Evolutionary conservation across 2,113 vertebrate species (phyloP).

Genomic region (Pseudorectes ferrugineus): DNA sequence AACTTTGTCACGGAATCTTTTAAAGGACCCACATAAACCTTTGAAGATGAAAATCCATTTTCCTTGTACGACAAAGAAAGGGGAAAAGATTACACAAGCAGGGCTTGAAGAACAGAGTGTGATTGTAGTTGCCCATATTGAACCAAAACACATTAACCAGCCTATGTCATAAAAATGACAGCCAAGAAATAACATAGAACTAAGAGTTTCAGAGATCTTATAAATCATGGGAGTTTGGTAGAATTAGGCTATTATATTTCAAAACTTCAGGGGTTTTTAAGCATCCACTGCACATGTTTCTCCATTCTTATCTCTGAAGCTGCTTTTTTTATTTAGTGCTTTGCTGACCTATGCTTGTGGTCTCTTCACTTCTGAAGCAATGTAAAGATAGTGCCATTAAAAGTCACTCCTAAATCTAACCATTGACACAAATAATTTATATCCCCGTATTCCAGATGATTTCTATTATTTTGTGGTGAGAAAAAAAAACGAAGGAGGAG

Average conservation of each 20-base stretch:
- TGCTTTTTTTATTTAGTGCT: neutral
- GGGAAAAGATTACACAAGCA: neutral
- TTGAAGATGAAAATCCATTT: neutral
- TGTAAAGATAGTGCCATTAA: neutral
- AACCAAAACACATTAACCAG: neutral
- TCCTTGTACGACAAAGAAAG: neutral
- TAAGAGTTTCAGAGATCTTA: neutral
- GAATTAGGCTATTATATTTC: neutral
- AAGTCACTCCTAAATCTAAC: neutral
- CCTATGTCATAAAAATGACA: neutral
- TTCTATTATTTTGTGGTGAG: neutral
- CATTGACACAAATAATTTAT: neutral
- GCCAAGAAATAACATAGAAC: neutral
- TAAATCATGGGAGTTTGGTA: neutral
- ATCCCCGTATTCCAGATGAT: neutral
- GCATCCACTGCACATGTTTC: neutral
- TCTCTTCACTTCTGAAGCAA: neutral
- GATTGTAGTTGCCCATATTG: neutral
- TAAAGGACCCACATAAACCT: neutral
- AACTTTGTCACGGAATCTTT: neutral
- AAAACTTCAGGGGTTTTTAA: neutral
- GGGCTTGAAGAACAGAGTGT: neutral
- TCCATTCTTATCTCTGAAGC: neutral
- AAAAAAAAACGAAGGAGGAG: neutral
- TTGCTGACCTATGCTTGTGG: neutral